Evolutionary conservation across 2,888 invertebrate genomes (phyloP).

Genomic region (Furcula furcula): DNA sequence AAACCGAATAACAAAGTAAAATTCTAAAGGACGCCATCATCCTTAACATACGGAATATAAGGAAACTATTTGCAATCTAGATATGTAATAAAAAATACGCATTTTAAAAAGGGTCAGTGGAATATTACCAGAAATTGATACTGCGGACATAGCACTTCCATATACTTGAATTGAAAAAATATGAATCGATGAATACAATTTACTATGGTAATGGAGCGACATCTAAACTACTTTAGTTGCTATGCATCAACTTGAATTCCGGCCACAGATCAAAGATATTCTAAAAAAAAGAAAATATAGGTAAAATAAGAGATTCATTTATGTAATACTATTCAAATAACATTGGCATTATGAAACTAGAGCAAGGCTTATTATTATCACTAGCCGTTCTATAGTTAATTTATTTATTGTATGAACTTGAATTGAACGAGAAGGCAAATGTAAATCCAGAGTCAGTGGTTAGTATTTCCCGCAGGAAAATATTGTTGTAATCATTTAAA

Average conservation of each 20-base stretch:
- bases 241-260: neutral
- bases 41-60: too few relatives aligned
- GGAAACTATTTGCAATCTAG: too few relatives aligned
- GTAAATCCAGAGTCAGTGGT: too few relatives aligned
- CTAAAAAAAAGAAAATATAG: conserved; percentile 2
- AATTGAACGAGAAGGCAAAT: too few relatives aligned
- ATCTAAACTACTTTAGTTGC: neutral
- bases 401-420: conserved; percentile 47
- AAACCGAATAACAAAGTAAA: too few relatives aligned
- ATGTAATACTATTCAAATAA: conserved; percentile 54
- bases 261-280: neutral
- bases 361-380: conserved; percentile 52
- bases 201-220: neutral
- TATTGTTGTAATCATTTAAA: too few relatives aligned
- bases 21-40: too few relatives aligned
- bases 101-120: too few relatives aligned
- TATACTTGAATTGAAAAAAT: neutral
- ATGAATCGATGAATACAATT: neutral
- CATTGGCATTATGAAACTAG: conserved; percentile 56
- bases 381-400: conserved; percentile 20
- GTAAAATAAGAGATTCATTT: conserved; percentile 31
- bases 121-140: neutral
- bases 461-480: too few relatives aligned
- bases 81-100: too few relatives aligned
- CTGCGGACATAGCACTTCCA: neutral